Conservation (phyloP, 2,797 vertebrate species). For the Hafferia zeledoni region DNA sequence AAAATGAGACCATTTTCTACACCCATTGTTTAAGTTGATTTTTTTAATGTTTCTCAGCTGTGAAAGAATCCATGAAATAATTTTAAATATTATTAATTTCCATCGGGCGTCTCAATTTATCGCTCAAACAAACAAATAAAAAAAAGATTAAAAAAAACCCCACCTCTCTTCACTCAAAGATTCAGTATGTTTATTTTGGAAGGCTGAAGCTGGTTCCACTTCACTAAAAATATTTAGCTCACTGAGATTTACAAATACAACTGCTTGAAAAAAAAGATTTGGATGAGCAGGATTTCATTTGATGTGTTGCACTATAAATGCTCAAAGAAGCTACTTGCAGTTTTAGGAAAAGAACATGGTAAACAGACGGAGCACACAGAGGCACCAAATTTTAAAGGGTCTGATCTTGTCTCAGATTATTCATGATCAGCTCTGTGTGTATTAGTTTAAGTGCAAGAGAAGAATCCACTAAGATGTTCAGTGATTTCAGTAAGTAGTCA, state of each 20-base stretch:
- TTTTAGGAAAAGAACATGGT: not conserved
- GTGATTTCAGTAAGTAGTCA: not conserved
- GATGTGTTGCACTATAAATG: not conserved
- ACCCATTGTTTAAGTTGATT: not conserved
- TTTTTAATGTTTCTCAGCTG: not conserved
- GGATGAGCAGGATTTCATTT: not conserved
- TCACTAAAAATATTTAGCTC: not conserved
- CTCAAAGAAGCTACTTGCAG: not conserved
- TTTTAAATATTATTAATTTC: not conserved
- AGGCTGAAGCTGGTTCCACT: not conserved
- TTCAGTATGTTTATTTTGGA: not conserved
- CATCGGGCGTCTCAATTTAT: not conserved
- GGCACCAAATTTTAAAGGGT: not conserved
- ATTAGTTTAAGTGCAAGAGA: not conserved
- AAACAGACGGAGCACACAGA: not conserved
- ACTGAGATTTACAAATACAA: not conserved
- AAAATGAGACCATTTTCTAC: not conserved
- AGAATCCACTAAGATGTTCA: not conserved
- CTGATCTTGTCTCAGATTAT: not conserved
- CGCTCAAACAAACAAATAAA: not conserved
- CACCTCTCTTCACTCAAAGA: not conserved
- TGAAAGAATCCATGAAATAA: not conserved
- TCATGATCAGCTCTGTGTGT: not conserved
- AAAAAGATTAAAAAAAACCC: accelerated
- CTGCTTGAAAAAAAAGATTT: not conserved